Evolutionary conservation across 2,888 invertebrate species (phyloP), one percentile per base, ranked within the genome.

Genomic region (Lasioglossum leucozonium): DNA sequence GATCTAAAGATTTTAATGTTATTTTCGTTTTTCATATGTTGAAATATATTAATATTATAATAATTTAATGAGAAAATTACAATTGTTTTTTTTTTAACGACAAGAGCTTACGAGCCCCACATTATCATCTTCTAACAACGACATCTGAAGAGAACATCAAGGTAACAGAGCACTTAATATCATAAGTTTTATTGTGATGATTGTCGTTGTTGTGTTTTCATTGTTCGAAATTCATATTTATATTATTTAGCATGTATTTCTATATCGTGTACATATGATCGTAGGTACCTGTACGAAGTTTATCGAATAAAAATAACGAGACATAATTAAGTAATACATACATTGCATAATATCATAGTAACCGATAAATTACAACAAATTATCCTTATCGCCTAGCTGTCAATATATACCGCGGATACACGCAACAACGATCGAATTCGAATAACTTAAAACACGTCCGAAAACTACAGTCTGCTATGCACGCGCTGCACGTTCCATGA

Each of bases 261-360:
- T 83, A 74, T 82, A 72, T 80, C 73, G 72, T 88, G 87, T 89
- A 89, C 72, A 89, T 88, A 89, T 87, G 72, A 74, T 81, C 85
- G 82, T 90, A 84, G 84, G 74, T 78, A 86, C 82, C 76, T 88
- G 85, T 87, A 87, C 78, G 84, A 75, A 85, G 74, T 83, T 81
- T 47, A 78, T 79, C 81, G 83, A 87, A 86, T 88, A 88, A 90
- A 88, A 83, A 22, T 87, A 85, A 89, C 83, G 85, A 91, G 85
- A 89, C 72, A 82, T 78, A 87, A 82, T n/a, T 79, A 87, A 37
- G 81, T 82, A 76, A n/a, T 22, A 51, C 76, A 83, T 83, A 81
- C 74, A 47, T 76, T 84, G 51, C 67, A 77, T 77, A 81, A 87
- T 75, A 77, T 72, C 51, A 5, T 79, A 51, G 37, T 72, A 55